Conservation (phyloP, 2,888 invertebrate genomes). For the Pseudococcus viburni region DNA sequence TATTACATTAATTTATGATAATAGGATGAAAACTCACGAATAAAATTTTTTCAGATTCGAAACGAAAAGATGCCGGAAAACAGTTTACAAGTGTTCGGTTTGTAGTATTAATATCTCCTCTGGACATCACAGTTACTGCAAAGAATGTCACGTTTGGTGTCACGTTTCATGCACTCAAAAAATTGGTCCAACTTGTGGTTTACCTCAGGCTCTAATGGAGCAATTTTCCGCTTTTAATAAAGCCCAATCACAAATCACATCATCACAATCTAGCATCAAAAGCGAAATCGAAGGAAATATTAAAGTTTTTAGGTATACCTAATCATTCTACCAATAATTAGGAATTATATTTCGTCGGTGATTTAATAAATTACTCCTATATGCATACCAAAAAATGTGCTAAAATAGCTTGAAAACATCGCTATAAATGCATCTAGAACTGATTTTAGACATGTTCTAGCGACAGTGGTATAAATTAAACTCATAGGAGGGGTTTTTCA, state of each 20-base stretch:
- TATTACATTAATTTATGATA: not conserved
- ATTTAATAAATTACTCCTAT: too few species aligned
- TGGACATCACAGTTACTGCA: conserved; percentile 66
- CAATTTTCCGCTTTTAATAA: conserved; percentile 30
- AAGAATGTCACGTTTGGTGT: conserved; percentile 67
- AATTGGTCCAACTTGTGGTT: conserved; percentile 63
- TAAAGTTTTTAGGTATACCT: conserved; percentile 37
- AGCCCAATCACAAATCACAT: not conserved
- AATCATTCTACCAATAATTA: not conserved
- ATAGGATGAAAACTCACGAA: not conserved
- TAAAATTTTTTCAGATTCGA: conserved; percentile 65
- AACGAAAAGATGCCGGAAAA: conserved; percentile 62
- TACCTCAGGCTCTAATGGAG: not conserved
- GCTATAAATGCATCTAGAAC: too few species aligned
- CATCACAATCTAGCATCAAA: conserved; percentile 34
- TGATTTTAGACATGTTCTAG: too few species aligned
- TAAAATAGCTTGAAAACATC: too few species aligned
- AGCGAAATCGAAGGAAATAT: conserved; percentile 60
- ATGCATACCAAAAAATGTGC: too few species aligned
- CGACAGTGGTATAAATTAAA: too few species aligned
- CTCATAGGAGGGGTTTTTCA: too few species aligned
- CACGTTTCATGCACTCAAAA: conserved; percentile 66
- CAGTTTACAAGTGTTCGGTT: conserved; percentile 62
- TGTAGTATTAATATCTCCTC: conserved; percentile 58
- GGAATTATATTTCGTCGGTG: not conserved